These are phyloP conservation scores for Deroplatys truncata DNA, from an alignment of 2,888 invertebrate species.

Conservation along the genomic window DNA sequence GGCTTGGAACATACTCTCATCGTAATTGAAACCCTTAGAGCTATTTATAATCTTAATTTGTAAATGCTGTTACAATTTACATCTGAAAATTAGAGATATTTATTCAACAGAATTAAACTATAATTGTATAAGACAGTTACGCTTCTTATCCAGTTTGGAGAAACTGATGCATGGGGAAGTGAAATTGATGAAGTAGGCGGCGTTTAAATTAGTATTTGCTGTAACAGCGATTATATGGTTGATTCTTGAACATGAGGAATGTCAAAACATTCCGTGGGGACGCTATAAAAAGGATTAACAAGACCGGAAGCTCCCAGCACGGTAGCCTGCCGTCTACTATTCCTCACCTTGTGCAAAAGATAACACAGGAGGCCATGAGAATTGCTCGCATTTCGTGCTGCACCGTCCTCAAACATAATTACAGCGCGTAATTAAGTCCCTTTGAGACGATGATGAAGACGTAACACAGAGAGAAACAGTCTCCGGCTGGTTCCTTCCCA, in stretches of 20 bases:
- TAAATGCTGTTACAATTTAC: too few relatives aligned
- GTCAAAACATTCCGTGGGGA: neutral
- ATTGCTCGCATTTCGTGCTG: conserved; percentile 5
- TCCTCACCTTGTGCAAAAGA: neutral
- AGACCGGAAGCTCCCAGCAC: neutral
- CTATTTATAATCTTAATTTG: too few relatives aligned
- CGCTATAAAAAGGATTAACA: neutral
- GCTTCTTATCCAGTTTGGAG: too few relatives aligned
- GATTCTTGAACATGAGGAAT: neutral
- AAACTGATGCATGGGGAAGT: neutral
- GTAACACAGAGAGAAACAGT: neutral
- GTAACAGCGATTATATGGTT: neutral
- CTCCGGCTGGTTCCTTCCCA: neutral
- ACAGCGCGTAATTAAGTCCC: conserved; percentile 11
- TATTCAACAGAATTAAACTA: too few relatives aligned
- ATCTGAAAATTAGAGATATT: too few relatives aligned
- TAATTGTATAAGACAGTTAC: too few relatives aligned
- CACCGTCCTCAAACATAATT: neutral
- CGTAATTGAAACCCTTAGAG: too few relatives aligned
- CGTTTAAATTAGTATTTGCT: neutral
- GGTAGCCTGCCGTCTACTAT: neutral
- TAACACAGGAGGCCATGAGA: neutral
- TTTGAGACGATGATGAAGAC: conserved; percentile 10
- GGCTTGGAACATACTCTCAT: too few relatives aligned
- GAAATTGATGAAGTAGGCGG: neutral